phyloP scores from a whole-genome alignment of 2,113 vertebrate genomes.

The Parotia lawesii region DNA sequence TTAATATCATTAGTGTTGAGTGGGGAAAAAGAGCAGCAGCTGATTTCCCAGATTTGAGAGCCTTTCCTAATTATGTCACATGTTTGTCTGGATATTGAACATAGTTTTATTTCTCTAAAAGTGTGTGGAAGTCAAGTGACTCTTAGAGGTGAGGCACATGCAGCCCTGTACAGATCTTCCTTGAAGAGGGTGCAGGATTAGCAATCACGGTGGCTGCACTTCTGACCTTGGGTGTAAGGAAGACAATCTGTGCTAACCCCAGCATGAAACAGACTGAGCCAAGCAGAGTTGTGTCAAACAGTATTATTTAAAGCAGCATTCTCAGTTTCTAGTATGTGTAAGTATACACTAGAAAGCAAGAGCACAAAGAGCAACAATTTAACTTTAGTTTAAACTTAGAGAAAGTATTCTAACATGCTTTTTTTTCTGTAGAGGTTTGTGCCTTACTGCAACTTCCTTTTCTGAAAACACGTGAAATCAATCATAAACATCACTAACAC shows the following conservation, averaged over 20 bases:
- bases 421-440: neutral
- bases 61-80: neutral
- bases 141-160: neutral
- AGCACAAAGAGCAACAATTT: neutral
- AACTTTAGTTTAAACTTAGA: neutral
- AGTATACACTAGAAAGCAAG: neutral
- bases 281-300: neutral
- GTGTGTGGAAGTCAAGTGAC: neutral
- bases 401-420: neutral
- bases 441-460: neutral
- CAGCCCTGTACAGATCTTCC: neutral
- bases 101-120: neutral
- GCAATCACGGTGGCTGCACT: neutral
- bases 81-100: neutral
- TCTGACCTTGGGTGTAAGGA: neutral
- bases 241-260: neutral
- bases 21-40: neutral
- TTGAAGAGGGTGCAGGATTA: neutral
- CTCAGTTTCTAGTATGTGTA: fast-evolving
- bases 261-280: neutral
- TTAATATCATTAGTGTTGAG: neutral
- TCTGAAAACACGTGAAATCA: neutral
- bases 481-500: neutral
- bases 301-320: neutral
- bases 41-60: neutral